A percentile compares a stretch with the other conserved stretches of the same genome.
phyloP scores from a whole-genome alignment of 2,797 vertebrate genomes.

The Lophura swinhoii region DNA sequence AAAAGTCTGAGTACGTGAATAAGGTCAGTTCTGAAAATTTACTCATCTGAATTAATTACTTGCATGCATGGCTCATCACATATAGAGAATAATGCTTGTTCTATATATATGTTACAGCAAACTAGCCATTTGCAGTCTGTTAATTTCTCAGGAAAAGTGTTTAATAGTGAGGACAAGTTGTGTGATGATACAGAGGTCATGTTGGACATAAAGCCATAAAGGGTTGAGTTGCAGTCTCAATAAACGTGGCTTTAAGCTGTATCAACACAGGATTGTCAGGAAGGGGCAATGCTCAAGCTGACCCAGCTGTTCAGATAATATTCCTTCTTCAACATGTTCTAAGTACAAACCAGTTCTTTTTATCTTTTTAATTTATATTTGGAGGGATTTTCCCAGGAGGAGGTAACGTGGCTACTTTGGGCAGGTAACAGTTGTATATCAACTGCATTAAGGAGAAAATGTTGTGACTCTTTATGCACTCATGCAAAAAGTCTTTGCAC shows the following conservation, averaged over 20 bases:
- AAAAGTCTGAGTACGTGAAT: background rate
- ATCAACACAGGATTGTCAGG: background rate
- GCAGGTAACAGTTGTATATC: background rate
- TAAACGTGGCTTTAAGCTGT: background rate
- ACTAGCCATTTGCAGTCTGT: background rate
- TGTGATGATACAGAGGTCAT: background rate
- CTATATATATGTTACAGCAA: background rate
- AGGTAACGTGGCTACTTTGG: background rate
- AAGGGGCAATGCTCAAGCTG: background rate
- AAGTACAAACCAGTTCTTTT: background rate
- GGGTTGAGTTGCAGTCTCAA: background rate
- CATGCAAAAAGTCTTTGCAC: slow-evolving; percentile 14
- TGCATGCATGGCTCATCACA: background rate
- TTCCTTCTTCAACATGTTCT: background rate
- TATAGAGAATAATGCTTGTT: fast-evolving
- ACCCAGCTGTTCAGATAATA: background rate
- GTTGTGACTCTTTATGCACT: background rate
- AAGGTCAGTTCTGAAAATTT: background rate
- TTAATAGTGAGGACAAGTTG: background rate
- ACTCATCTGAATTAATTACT: background rate
- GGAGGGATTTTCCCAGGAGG: background rate
- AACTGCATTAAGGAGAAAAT: background rate
- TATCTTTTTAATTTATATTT: background rate
- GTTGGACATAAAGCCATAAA: background rate
- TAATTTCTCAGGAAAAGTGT: background rate